Conservation (phyloP, 2,113 vertebrate species). For the Cyprinodon tularosa region DNA sequence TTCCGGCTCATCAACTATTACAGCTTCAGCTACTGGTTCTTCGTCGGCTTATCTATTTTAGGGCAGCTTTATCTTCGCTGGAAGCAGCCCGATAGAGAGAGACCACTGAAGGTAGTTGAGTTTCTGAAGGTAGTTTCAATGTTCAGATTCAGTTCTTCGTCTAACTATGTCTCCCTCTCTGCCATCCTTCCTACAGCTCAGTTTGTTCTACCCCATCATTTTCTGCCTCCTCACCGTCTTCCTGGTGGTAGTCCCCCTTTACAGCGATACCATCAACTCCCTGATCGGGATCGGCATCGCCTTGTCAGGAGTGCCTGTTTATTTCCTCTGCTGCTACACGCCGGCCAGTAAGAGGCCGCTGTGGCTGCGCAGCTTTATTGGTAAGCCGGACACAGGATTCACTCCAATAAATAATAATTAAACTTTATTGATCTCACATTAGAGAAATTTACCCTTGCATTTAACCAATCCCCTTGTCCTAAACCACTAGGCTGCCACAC, state of each 20-base stretch:
- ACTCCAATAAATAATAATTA: background rate
- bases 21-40: slow-evolving; percentile 97
- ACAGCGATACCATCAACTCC: slow-evolving; percentile 89
- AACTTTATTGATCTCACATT: too few species aligned
- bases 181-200: slow-evolving; percentile 78
- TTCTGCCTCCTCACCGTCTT: slow-evolving; percentile 92
- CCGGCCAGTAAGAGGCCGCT: slow-evolving; percentile 81
- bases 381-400: slow-evolving; percentile 66
- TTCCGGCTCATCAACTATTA: slow-evolving; percentile 95
- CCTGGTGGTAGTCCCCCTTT: slow-evolving; percentile 90
- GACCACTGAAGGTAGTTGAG: slow-evolving; percentile 85
- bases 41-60: slow-evolving; percentile 90
- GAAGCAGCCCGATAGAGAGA: slow-evolving; percentile 86
- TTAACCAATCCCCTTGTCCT: too few species aligned
- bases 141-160: background rate
- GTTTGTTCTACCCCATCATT: slow-evolving; percentile 86
- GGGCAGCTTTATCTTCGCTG: slow-evolving; percentile 92
- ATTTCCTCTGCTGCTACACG: slow-evolving; percentile 85
- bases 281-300: slow-evolving; percentile 90
- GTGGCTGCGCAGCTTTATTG: slow-evolving; percentile 77
- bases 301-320: slow-evolving; percentile 88
- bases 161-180: background rate
- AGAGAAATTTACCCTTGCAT: too few species aligned
- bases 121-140: background rate
- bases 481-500: too few species aligned